Conservation (phyloP, 2,888 invertebrate genomes). For the Odontomyia ornata region DNA sequence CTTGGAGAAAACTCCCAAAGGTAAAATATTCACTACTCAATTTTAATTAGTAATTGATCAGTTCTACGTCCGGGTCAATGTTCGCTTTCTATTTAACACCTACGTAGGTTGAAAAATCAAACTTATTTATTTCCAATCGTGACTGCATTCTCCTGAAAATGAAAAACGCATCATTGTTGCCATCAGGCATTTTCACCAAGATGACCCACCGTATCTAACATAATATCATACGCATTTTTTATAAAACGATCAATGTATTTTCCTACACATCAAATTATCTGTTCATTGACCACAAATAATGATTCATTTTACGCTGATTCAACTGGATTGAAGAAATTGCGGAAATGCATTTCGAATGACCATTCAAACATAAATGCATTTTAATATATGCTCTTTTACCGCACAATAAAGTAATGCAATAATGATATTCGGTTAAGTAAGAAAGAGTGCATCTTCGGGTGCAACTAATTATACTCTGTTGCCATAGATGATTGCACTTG, state of each 20-base stretch:
- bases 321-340: conserved; percentile 21
- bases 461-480: background rate
- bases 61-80: no score
- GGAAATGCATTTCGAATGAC: conserved; percentile 10
- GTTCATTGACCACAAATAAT: conserved; percentile 12
- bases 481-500: background rate
- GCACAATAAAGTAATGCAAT: no score
- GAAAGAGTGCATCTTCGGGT: background rate
- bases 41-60: no score
- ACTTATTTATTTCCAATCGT: no score
- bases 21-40: no score
- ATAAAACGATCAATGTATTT: background rate
- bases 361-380: background rate
- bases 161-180: background rate
- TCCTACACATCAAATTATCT: background rate
- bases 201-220: background rate
- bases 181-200: background rate
- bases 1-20: no score
- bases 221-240: background rate
- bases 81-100: no score
- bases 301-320: conserved; percentile 18
- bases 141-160: background rate
- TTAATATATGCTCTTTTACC: background rate
- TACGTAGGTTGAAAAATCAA: background rate
- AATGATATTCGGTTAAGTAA: conserved; percentile 4